Conservation (phyloP, 2,888 invertebrate genomes). For the Lithosia quadra region DNA sequence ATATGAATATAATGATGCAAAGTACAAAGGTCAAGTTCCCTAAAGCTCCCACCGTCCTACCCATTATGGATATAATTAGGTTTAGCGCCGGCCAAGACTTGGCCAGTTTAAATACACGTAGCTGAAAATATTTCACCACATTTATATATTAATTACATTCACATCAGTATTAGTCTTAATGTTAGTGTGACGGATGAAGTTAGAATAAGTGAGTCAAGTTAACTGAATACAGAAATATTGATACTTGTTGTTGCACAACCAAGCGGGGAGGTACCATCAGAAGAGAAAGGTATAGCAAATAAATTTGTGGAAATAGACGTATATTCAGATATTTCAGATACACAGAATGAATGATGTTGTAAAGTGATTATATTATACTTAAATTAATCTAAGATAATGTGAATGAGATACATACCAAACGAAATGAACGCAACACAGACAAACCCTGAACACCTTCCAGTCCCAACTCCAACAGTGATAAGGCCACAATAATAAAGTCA, state of each 20-base stretch:
- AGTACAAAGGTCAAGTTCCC: slow-evolving; percentile 98
- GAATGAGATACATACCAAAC: slow-evolving; percentile 93
- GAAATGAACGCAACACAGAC: slow-evolving; percentile 98
- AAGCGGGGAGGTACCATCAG: slow-evolving; percentile 38
- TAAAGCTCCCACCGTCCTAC: slow-evolving; percentile 97
- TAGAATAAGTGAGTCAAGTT: slow-evolving; percentile 29
- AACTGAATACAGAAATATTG: slow-evolving; percentile 24
- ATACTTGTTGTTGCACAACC: slow-evolving; percentile 26
- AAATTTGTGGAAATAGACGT: slow-evolving; percentile 27
- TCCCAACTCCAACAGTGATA: slow-evolving; percentile 97
- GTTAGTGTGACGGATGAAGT: slow-evolving; percentile 33
- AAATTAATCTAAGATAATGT: slow-evolving; percentile 11
- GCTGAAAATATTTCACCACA: slow-evolving; percentile 89
- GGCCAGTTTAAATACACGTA: slow-evolving; percentile 98
- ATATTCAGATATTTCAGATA: slow-evolving; percentile 21
- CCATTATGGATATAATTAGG: slow-evolving; percentile 98
- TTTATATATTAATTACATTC: slow-evolving; percentile 62
- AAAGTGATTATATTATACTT: slow-evolving; percentile 24
- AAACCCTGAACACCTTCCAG: slow-evolving; percentile 98
- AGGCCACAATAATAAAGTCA: slow-evolving; percentile 98
- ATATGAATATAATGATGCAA: slow-evolving; percentile 98
- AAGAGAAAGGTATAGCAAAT: slow-evolving; percentile 38
- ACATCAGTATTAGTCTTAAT: slow-evolving; percentile 44
- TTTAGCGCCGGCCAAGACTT: slow-evolving; percentile 99
- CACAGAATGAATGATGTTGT: slow-evolving; percentile 32